phyloP scores from a whole-genome alignment of 2,888 invertebrate genomes.

The Diarsia rubi region DNA sequence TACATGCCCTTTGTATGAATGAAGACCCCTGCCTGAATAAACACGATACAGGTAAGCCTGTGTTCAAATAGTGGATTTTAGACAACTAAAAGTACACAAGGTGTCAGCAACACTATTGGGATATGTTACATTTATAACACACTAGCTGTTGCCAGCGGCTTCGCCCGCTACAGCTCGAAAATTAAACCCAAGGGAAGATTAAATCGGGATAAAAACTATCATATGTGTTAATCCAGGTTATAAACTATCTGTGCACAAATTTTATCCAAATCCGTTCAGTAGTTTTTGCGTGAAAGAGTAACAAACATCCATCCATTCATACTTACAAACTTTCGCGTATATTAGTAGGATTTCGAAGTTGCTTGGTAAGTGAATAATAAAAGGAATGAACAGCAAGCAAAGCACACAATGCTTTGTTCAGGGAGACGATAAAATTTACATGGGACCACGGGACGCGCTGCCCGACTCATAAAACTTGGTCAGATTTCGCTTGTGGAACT shows the following conservation, averaged over 20 bases:
- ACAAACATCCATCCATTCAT: too few relatives aligned
- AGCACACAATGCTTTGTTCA: conserved; percentile 73
- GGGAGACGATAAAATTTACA: conserved; percentile 82
- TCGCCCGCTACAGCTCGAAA: too few relatives aligned
- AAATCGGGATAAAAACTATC: too few relatives aligned
- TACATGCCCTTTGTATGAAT: conserved; percentile 49
- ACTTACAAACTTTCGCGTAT: too few relatives aligned
- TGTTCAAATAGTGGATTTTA: conserved; percentile 28
- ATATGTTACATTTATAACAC: conserved; percentile 58
- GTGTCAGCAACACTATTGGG: conserved; percentile 35
- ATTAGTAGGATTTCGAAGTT: conserved; percentile 70
- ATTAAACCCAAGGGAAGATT: too few relatives aligned
- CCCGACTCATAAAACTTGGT: conserved; percentile 75
- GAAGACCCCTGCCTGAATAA: conserved; percentile 34
- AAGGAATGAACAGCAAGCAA: conserved; percentile 68
- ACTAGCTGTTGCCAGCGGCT: too few relatives aligned
- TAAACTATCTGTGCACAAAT: too few relatives aligned
- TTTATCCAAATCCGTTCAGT: too few relatives aligned
- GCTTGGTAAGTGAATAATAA: conserved; percentile 78
- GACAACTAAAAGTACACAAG: conserved; percentile 6
- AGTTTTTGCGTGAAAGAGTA: too few relatives aligned
- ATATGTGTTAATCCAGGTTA: too few relatives aligned
- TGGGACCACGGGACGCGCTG: conserved; percentile 75
- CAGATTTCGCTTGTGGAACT: conserved; percentile 66
- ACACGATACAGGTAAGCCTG: conserved; percentile 21